Conservation (phyloP, 2,113 vertebrate species). For the Campylomormyrus tamandua region DNA sequence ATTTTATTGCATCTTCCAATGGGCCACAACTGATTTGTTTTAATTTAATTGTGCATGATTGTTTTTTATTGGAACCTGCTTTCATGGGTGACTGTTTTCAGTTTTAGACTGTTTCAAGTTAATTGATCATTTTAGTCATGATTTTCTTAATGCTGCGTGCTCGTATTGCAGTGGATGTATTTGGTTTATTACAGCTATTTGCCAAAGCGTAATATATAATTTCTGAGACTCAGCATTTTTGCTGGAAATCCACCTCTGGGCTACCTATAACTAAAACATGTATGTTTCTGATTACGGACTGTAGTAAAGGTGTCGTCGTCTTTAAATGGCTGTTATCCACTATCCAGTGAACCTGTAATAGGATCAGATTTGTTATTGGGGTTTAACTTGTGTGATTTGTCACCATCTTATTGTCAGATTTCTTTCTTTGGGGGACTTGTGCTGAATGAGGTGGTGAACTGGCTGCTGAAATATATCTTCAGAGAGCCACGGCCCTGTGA, state of each 20-base stretch:
- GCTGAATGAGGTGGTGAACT: slow-evolving; percentile 91
- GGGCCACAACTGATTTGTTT: neutral
- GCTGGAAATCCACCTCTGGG: neutral
- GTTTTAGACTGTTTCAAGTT: neutral
- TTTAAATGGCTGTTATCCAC: neutral
- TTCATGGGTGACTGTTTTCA: neutral
- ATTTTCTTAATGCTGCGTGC: neutral
- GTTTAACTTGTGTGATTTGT: neutral
- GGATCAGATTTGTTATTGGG: neutral
- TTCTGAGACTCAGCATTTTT: neutral
- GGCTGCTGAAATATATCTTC: slow-evolving; percentile 88
- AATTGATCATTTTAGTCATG: neutral
- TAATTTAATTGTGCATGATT: neutral
- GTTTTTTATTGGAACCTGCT: neutral
- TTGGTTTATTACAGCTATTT: neutral
- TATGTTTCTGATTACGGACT: neutral
- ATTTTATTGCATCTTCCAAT: neutral
- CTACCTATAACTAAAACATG: neutral
- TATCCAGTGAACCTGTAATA: neutral
- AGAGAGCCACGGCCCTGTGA: slow-evolving; percentile 87
- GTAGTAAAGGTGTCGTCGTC: neutral
- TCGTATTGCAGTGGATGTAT: neutral
- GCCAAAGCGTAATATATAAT: neutral
- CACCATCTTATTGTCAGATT: slow-evolving; percentile 65
- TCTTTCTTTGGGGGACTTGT: slow-evolving; percentile 88